Conservation (phyloP, 2,888 invertebrate genomes). For the Trissolcus brochymenae region DNA sequence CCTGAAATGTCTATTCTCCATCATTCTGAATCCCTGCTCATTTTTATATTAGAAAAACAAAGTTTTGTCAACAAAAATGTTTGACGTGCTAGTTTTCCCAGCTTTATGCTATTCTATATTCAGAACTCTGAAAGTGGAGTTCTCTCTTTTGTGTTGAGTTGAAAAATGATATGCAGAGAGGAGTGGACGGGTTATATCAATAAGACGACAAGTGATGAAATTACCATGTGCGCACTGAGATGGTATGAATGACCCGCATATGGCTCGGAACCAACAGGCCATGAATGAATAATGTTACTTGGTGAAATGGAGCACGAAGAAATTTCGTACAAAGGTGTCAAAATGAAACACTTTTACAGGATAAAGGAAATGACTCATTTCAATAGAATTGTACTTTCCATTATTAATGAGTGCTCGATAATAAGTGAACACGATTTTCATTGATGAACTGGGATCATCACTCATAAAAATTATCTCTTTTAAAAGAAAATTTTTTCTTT, state of each 20-base stretch:
- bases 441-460: background rate
- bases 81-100: too few relatives aligned
- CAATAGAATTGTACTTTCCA: slow-evolving; percentile 31
- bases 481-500: too few relatives aligned
- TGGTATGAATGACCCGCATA: slow-evolving; percentile 43
- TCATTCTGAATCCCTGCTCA: too few relatives aligned
- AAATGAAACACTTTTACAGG: slow-evolving; percentile 41
- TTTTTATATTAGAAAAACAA: too few relatives aligned
- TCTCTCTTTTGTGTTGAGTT: slow-evolving; percentile 11
- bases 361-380: slow-evolving; percentile 33
- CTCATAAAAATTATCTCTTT: background rate
- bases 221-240: slow-evolving; percentile 40
- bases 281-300: slow-evolving; percentile 48
- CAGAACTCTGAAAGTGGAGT: too few relatives aligned
- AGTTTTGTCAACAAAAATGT: too few relatives aligned
- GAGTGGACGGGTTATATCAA: slow-evolving; percentile 26
- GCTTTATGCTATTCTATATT: too few relatives aligned
- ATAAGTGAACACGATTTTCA: slow-evolving; percentile 16
- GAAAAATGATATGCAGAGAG: slow-evolving; percentile 33
- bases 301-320: slow-evolving; percentile 47
- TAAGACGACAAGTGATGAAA: slow-evolving; percentile 40
- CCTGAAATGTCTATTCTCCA: too few relatives aligned
- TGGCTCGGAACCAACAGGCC: slow-evolving; percentile 41
- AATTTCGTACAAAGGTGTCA: slow-evolving; percentile 48
- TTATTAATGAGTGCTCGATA: slow-evolving; percentile 20